Base-by-base conservation (phyloP, 2,113 vertebrate genomes). In the Nesogale talazaci region DNA sequence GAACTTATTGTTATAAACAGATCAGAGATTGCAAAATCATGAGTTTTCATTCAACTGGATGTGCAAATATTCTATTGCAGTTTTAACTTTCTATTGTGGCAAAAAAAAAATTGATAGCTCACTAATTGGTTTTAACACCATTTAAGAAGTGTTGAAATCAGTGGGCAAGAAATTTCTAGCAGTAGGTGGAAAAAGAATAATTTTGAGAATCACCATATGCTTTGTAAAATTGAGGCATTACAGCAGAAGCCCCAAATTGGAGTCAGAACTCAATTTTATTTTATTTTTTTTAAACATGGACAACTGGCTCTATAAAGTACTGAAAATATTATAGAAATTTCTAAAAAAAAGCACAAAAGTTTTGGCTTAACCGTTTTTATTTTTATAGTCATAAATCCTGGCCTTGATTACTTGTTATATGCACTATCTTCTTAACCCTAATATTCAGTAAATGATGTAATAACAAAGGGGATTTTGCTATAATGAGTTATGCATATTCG, bases 71-170 rank as follows among this genome's bases (percentile, higher is more conserved):
- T 97, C 94, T 83, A 61, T 95, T 96, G 92, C 95, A 92, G 92
- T 94, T 97, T 97, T 96, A 97, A 97, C 93, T 95, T 97, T 96
- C 61, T 77, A 93, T 97, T 96, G 97, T 96, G 97, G 94, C 57
- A 96, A 29, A 94, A 9, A 94, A 9, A 52, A 96, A 84, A 97
- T 98, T 97, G 95, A 97, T 97, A 92, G 95, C 83, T 95, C 95
- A 95, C 95, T 98, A 98, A 98, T 97, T 97, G 96, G 95, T 97
- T 97, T 98, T 98, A 98, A 94, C 97, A 98, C 96, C 81, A 94
- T 90, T 94, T 96, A 98, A 98, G 97, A 97, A 79, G 96, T 97
- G 97, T 96, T 96, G 90, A 98, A 97, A 97, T 95, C 94, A 92
- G 96, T 95, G 97, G 95, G 96, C 91, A 98, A 97, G 91, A 97